Base-by-base conservation (phyloP, 2,113 vertebrate species). In the Mus pahari region DNA sequence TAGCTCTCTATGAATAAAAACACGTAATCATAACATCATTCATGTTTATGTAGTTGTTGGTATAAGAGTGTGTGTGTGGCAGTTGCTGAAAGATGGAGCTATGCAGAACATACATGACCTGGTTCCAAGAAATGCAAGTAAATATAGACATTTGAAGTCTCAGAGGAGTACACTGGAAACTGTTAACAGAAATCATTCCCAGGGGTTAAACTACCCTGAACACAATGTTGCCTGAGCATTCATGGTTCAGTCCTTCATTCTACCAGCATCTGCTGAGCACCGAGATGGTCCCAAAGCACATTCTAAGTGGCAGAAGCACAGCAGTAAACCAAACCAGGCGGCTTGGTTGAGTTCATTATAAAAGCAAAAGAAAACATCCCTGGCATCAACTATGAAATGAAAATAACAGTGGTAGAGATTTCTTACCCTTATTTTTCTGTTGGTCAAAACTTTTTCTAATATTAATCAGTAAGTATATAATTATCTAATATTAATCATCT, bases 401-500 rank as follows among this genome's bases (percentile, higher is more conserved):
- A 92, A 90, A 89, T n/a, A 75, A 0, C 90, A 94, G 86, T 95
- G 16, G 17, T 45, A 97, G 92, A 98, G 96, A 95, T 97, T 97
- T 58, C 97, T 98, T 97, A 96, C 19, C 58, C 94, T 94, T 94
- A 94, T 92, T 91, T 96, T 97, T 98, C 97, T 84, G 71, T 90
- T 98, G 19, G 11, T 97, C 92, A 97, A 97, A 98, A 98, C 97
- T 10, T 95, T 98, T 97, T 84, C 98, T 92, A 96, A 86, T 97
- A 97, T 98, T 97, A 84, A 96, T 98, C 91, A 98, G 97, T 97
- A 68, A 68, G 31, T 68, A 36, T 68, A 5, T 36, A 36, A 36
- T 36, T 68, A 36, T 16, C 66, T 68, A 36, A 68, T 68, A 33
- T 68, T 68, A 68, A 68, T 98, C 96, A 68, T 98, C 96, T 98